Evolutionary conservation across 2,113 vertebrate genomes (phyloP), one percentile per base, ranked within the genome.

Genomic region (Amphilophus citrinellus): DNA sequence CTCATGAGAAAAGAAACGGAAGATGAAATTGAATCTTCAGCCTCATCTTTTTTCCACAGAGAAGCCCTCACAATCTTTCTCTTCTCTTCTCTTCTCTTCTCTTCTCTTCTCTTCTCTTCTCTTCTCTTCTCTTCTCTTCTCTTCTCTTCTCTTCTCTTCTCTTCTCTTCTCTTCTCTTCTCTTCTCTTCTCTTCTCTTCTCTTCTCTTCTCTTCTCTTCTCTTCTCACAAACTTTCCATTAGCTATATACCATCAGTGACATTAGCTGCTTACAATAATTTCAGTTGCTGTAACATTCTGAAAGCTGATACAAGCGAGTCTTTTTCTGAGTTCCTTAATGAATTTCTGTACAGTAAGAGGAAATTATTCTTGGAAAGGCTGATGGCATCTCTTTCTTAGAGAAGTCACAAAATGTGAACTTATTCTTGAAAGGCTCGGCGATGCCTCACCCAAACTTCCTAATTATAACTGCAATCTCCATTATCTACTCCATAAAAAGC

Each of bases 1-100:
- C 77, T 79, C 76, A 32, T 8, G 10, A 86, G 66, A 14, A 73
- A 71, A 53, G 66, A 73, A 73, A 53, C 10, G 1, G 44, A 73
- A 71, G 66, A 63, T 77, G 80, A 79, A 88, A 84, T 86, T 61
- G 35, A 86, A 68, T 85, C 84, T 71, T 22, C 32, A 66, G 84
- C 82, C 44, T 71, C 44, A 39, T 50, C 50, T 53, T 53, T 71
- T 79, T 71, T 65, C 10, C 10, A 39, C 10, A 61, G 56, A 61
- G 37, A 14, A 83, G 47, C 24, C 22, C 59, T 73, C 66, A 53
- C 66, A 32, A 32, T 53, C 18, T 8, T 44, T 53, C 10, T 73
- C 30, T 53, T 53, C 47, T 53, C 47, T 18, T 50, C 47, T 50
- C 47, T 17, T 50, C 47, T 50, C 15, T 7, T 50, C 15, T 50